These are phyloP conservation scores for Tinea pellionella DNA, from an alignment of 2,888 invertebrate species.

Conservation along the genomic window DNA sequence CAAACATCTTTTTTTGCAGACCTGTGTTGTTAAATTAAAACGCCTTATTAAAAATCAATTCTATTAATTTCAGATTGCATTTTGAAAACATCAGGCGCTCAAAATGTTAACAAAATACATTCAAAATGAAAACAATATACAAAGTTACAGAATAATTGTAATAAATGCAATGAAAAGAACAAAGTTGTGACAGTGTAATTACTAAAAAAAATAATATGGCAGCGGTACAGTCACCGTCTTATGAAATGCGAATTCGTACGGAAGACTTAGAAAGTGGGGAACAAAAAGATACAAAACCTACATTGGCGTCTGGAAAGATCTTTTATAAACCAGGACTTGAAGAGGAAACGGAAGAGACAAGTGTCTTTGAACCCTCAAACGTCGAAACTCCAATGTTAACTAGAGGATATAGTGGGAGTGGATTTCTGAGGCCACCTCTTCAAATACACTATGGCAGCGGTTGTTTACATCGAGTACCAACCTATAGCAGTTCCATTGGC, in stretches of 20 bases:
- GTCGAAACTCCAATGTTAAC: constrained; percentile 55
- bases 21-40: background rate
- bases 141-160: background rate
- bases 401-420: constrained; percentile 33
- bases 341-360: constrained; percentile 60
- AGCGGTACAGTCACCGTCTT: constrained; percentile 33
- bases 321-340: constrained; percentile 61
- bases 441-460: constrained; percentile 42
- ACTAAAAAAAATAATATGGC: constrained; percentile 24
- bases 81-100: background rate
- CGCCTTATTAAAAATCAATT: background rate
- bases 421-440: constrained; percentile 37
- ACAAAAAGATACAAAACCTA: constrained; percentile 26
- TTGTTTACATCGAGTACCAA: constrained; percentile 69
- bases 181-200: constrained; percentile 31
- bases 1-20: too few species aligned
- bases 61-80: background rate
- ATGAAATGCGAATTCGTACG: constrained; percentile 47
- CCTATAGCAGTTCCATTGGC: constrained; percentile 71
- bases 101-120: background rate
- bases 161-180: constrained; percentile 21
- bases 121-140: background rate
- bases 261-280: constrained; percentile 34
- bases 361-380: constrained; percentile 54
- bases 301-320: constrained; percentile 50